phyloP scores from a whole-genome alignment of 1,140 invertebrate genomes.

The Andrena cerasifolii region DNA sequence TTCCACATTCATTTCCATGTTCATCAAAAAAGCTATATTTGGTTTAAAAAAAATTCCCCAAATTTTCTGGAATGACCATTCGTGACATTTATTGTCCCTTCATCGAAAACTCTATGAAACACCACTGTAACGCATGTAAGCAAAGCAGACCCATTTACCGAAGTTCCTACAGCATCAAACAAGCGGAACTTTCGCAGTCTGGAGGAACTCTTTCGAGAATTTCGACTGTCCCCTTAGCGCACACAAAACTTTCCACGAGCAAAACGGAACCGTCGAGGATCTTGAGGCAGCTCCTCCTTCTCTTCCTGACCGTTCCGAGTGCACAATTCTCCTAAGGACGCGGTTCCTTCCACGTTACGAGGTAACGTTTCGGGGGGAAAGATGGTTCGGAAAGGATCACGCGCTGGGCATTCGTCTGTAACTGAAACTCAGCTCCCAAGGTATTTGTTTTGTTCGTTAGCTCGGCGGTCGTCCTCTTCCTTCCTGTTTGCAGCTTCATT shows the following conservation, averaged over 20 bases:
- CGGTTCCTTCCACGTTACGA: no score
- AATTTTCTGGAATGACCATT: no score
- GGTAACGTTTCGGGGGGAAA: neutral
- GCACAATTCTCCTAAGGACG: neutral
- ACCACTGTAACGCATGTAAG: no score
- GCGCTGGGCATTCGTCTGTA: neutral
- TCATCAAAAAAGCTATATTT: no score
- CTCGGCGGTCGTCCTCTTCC: neutral
- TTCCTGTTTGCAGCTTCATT: constrained; percentile 29
- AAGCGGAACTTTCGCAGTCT: neutral
- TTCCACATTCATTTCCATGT: no score
- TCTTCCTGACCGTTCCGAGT: neutral
- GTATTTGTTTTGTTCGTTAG: constrained; percentile 3
- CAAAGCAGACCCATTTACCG: constrained; percentile 10
- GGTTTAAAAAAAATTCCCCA: no score
- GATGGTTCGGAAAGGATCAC: neutral
- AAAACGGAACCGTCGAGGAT: neutral
- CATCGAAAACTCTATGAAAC: no score
- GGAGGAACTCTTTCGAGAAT: neutral
- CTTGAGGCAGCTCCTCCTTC: neutral
- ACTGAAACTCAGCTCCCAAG: neutral
- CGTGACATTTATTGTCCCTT: no score
- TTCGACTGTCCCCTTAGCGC: neutral
- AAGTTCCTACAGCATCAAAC: neutral
- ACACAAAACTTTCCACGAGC: neutral